A percentile compares a stretch with the other conserved stretches of the same genome.
Evolutionary conservation across 2,113 vertebrate genomes (phyloP).

Genomic region (Pluvianellus socialis): DNA sequence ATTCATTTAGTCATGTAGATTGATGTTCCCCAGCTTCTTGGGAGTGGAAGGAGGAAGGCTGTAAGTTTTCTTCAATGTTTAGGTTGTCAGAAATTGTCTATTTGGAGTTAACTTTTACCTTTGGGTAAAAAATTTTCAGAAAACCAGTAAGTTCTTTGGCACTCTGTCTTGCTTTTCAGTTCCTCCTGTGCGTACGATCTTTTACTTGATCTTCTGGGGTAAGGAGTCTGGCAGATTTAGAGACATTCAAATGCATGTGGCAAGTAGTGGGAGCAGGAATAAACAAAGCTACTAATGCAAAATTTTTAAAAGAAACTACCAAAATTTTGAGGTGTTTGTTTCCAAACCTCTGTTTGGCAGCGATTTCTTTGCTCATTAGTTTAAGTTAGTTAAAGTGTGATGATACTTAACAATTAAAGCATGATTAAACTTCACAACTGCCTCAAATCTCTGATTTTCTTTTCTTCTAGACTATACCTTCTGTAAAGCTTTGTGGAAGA

Average conservation of each 20-base stretch:
- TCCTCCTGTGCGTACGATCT: background rate
- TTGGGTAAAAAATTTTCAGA: background rate
- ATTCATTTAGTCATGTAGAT: background rate
- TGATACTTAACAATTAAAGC: background rate
- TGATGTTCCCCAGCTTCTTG: background rate
- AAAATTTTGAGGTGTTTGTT: background rate
- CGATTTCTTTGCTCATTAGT: background rate
- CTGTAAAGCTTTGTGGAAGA: conserved; percentile 57
- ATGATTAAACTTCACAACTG: background rate
- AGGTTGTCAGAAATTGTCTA: background rate
- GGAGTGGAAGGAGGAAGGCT: background rate
- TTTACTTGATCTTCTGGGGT: background rate
- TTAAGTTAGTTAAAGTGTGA: background rate
- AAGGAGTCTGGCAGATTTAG: background rate
- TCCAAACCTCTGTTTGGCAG: background rate
- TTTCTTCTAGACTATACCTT: conserved; percentile 65
- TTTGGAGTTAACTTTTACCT: background rate
- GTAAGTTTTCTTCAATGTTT: background rate
- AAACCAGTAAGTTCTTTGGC: background rate
- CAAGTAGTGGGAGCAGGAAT: background rate
- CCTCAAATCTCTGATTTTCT: conserved; percentile 28
- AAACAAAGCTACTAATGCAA: background rate
- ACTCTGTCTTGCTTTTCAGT: background rate
- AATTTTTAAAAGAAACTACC: background rate
- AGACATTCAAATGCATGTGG: background rate